phyloP scores from a whole-genome alignment of 2,888 invertebrate genomes.

The Pycnomerus fuliginosus region DNA sequence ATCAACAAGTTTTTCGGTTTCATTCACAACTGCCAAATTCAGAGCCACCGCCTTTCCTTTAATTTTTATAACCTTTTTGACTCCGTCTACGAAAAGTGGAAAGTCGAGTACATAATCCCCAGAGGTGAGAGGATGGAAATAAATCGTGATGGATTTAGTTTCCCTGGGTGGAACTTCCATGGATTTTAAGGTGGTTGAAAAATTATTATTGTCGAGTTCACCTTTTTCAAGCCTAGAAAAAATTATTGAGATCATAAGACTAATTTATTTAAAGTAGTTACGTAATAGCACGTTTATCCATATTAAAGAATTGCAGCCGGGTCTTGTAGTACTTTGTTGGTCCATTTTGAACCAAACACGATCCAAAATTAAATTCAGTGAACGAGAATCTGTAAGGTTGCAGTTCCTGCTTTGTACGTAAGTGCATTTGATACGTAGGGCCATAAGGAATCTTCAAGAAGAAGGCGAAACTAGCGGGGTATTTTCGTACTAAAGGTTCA shows the following conservation, averaged over 20 bases:
- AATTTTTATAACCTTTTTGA: slow-evolving; percentile 56
- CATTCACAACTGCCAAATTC: slow-evolving; percentile 47
- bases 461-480: slow-evolving; percentile 5
- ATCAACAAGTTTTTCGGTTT: slow-evolving; percentile 49
- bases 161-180: slow-evolving; percentile 52
- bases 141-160: slow-evolving; percentile 55
- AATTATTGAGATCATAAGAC: slow-evolving; percentile 1
- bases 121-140: slow-evolving; percentile 59
- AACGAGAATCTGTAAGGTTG: slow-evolving; percentile 64
- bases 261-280: slow-evolving; percentile 29
- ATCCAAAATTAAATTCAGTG: slow-evolving; percentile 64
- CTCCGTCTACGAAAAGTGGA: slow-evolving; percentile 58
- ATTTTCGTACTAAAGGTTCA: slow-evolving; percentile 7
- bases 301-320: slow-evolving; percentile 48
- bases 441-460: slow-evolving; percentile 64
- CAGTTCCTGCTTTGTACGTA: slow-evolving; percentile 61
- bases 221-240: slow-evolving; percentile 56
- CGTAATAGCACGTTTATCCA: slow-evolving; percentile 42
- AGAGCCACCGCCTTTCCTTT: slow-evolving; percentile 58
- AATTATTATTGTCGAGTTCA: slow-evolving; percentile 51
- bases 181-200: slow-evolving; percentile 55
- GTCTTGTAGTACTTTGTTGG: slow-evolving; percentile 53
- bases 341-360: slow-evolving; percentile 61
- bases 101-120: slow-evolving; percentile 56
- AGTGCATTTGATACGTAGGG: slow-evolving; percentile 60